Base-by-base conservation (phyloP, 2,888 invertebrate genomes). In the Punctoribates punctum region DNA sequence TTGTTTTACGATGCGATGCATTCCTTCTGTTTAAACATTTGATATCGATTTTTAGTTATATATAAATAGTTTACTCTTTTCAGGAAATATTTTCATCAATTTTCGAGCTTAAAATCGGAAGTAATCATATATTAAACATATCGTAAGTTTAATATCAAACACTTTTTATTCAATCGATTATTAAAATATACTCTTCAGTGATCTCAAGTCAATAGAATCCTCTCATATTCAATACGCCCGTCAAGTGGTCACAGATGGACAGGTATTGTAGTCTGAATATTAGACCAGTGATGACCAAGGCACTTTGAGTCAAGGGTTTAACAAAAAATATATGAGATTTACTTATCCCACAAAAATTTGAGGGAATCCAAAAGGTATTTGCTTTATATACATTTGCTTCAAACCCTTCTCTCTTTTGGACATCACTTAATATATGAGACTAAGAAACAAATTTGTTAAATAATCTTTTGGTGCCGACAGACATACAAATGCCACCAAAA, bases 161-260 rank as follows among this genome's bases (percentile, higher is more conserved):
- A 13, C 42, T 9, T 42, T 42, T 42, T 46, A 42, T 73, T 42
- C 15, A 23, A 25, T 51, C n/a, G 5, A 20, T 20, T 51, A n/a
- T 51, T 74, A 27, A 75, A 8, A 42, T 1, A n/a, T 74, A 11
- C 27, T 20, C 29, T 42, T 42, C 42, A 42, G 42, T 42, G 42
- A 42, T 11, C 11, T 13, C 20, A 51, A 51, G 20, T n/a, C 51
- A 74, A 51, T 70, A 15, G 79, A 78, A 27, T 82, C 82, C 0
- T 81, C 80, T 75, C 82, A 82, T 78, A 82, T 83, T 11, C 80
- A 82, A 77, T 83, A 83, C 75, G 84, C 83, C 20, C 81, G 81
- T 82, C 91, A 92, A 86, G 94, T 95, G 2, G 94, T 94, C 1
- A 88, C 89, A 74, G 91, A 91, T 0, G 92, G 93, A 67, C 91